Percentiles rank a stretch among this genome's conserved stretches.
These are phyloP conservation scores for Crepidodera aurea DNA, from an alignment of 2,888 invertebrate species.

Conservation along the genomic window DNA sequence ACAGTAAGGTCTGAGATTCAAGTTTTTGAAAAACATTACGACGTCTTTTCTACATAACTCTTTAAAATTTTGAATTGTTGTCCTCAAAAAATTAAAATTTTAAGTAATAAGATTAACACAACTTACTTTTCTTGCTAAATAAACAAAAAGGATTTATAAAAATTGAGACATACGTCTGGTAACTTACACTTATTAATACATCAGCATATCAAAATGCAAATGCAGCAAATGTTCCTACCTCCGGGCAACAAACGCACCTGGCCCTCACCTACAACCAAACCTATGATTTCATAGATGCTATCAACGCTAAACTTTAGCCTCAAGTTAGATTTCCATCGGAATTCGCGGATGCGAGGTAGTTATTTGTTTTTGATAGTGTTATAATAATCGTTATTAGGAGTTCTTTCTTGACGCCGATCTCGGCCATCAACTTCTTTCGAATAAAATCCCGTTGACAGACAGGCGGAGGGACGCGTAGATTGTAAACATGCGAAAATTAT, in stretches of 20 bases:
- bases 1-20: too few species aligned
- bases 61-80: too few species aligned
- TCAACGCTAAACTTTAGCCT: slow-evolving; percentile 13
- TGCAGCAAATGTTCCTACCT: background rate
- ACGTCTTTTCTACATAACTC: too few species aligned
- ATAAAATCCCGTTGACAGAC: slow-evolving; percentile 8
- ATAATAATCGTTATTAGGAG: slow-evolving; percentile 13
- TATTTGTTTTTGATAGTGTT: slow-evolving; percentile 23
- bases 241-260: slow-evolving; percentile 7
- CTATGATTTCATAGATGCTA: slow-evolving; percentile 10
- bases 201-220: slow-evolving; percentile 8
- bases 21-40: too few species aligned
- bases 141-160: too few species aligned
- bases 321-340: slow-evolving; percentile 13
- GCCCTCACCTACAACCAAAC: slow-evolving; percentile 3
- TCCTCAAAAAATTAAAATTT: too few species aligned
- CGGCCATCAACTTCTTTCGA: slow-evolving; percentile 1
- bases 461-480: background rate
- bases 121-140: too few species aligned
- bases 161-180: too few species aligned
- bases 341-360: slow-evolving; percentile 10
- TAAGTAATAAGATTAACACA: too few species aligned
- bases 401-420: slow-evolving; percentile 1
- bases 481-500: background rate
- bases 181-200: slow-evolving; percentile 1